Percentiles rank a stretch among this genome's conserved stretches.
These are phyloP conservation scores for Coendou prehensilis DNA, from an alignment of 2,797 vertebrate species.

Conservation along the genomic window DNA sequence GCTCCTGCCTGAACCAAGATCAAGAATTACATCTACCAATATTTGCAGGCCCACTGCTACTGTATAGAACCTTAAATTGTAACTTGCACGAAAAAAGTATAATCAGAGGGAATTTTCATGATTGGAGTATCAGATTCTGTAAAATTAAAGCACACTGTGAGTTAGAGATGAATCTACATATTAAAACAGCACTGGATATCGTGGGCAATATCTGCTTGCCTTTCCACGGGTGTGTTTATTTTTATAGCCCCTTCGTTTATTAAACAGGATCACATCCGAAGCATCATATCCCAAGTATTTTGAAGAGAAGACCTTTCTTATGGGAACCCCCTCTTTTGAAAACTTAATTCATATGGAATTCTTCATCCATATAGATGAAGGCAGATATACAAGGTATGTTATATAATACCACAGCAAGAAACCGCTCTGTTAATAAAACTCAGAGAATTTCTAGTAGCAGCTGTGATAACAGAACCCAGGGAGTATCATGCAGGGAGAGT, in stretches of 20 bases:
- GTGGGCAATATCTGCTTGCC: background rate
- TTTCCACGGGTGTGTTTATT: background rate
- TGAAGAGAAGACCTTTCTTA: slow-evolving; percentile 13
- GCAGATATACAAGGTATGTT: slow-evolving; percentile 56
- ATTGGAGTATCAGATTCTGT: slow-evolving; percentile 15
- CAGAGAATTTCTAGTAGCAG: slow-evolving; percentile 68
- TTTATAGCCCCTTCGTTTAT: background rate
- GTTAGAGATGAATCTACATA: background rate
- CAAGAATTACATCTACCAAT: slow-evolving; percentile 58
- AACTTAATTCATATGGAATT: slow-evolving; percentile 62
- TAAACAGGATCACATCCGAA: background rate
- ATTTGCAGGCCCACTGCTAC: slow-evolving; percentile 58
- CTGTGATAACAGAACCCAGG: slow-evolving; percentile 75
- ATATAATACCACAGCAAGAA: slow-evolving; percentile 52
- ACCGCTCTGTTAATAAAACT: slow-evolving; percentile 37
- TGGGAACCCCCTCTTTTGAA: background rate
- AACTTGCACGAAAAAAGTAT: slow-evolving; percentile 64
- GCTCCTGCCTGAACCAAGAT: slow-evolving; percentile 52
- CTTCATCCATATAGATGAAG: background rate
- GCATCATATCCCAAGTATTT: background rate
- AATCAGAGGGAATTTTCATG: slow-evolving; percentile 33
- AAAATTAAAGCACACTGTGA: background rate
- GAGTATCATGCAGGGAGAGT: background rate
- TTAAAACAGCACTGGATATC: background rate
- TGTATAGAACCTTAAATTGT: slow-evolving; percentile 50